These are phyloP conservation scores for Temnothorax nylanderi DNA, from an alignment of 1,140 invertebrate genomes.

Conservation along the genomic window DNA sequence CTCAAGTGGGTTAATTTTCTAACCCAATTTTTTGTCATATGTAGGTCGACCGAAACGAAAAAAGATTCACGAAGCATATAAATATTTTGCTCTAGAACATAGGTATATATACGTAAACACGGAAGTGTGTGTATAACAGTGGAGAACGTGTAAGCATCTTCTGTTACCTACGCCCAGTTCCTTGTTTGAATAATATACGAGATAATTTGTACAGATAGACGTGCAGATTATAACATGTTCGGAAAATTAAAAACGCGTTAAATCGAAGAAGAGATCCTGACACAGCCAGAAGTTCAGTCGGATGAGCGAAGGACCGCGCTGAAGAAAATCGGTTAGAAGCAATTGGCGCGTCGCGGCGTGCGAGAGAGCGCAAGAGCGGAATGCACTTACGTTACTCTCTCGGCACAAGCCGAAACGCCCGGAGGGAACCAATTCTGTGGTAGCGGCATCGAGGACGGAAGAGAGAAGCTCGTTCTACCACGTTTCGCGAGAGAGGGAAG, in stretches of 20 bases:
- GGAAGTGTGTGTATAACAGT: neutral
- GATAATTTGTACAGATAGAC: neutral
- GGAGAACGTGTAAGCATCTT: neutral
- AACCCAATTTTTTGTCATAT: conserved; percentile 17
- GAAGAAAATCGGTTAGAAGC: conserved; percentile 34
- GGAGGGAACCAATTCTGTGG: conserved; percentile 49
- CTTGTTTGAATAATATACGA: neutral
- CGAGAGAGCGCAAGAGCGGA: conserved; percentile 29
- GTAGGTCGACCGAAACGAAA: neutral
- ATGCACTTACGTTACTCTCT: conserved; percentile 52
- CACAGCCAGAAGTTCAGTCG: neutral
- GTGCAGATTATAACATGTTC: neutral
- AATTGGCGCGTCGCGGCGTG: conserved; percentile 15
- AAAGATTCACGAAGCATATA: neutral
- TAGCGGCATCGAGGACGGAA: conserved; percentile 62
- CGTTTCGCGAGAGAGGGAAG: conserved; percentile 34
- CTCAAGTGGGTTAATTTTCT: conserved; percentile 15
- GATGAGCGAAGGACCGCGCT: neutral
- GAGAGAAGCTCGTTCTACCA: conserved; percentile 59
- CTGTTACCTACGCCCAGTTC: neutral
- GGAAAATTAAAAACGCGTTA: neutral
- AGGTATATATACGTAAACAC: neutral
- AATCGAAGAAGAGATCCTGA: neutral
- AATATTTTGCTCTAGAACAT: neutral
- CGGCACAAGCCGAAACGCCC: conserved; percentile 43